Evolutionary conservation across 1,140 invertebrate species (phyloP), one percentile per base, ranked within the genome.

Genomic region (Triops longicaudatus): DNA sequence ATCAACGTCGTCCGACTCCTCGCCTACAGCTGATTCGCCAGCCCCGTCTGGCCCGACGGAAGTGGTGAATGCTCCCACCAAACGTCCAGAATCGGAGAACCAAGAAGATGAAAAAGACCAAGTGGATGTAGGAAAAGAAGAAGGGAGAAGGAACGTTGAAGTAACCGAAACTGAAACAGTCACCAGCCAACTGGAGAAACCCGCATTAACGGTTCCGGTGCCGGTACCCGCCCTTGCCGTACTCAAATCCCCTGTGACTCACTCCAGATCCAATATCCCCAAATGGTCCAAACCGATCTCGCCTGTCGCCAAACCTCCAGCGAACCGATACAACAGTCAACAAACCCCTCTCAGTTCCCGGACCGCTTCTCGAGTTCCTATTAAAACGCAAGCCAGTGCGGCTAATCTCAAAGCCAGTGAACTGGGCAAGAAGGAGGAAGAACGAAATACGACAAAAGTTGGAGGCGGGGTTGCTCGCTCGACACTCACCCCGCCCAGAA

Each of bases 221-320:
- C 31, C 27, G 17, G 31, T 31, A 41, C 22, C 14, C 27, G 26
- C 41, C 74, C 31, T 28, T 6, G 63, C 74, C 22, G 27, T 28
- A n/a, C 27, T 44, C n/a, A 75, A 43, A 50, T 27, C 74, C 7
- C 26, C 74, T n/a, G 26, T 26, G 12, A 75, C 43, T 50, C 74
- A 44, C 14, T 44, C 27, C 26, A 75, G 27, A 41, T 31, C 73
- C 14, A 22, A 12, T 73, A 41, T 73, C 22, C 42, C 41, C 42
- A 63, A 63, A 26, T 43, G 22, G 28, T 26, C 41, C 41, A 63
- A 63, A 26, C 42, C 74, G 43, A 63, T 75, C 42, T 75, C 74
- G 43, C 74, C 43, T 26, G 43, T 75, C 11, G 42, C 74, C 42
- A 75, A 75, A 75, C 42, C 74, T 1, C 63, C 74, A 28, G 11